Percentiles rank a stretch among this genome's conserved stretches.
These are phyloP conservation scores for Mobula birostris DNA, from an alignment of 2,113 vertebrate species.

Conservation along the genomic window DNA sequence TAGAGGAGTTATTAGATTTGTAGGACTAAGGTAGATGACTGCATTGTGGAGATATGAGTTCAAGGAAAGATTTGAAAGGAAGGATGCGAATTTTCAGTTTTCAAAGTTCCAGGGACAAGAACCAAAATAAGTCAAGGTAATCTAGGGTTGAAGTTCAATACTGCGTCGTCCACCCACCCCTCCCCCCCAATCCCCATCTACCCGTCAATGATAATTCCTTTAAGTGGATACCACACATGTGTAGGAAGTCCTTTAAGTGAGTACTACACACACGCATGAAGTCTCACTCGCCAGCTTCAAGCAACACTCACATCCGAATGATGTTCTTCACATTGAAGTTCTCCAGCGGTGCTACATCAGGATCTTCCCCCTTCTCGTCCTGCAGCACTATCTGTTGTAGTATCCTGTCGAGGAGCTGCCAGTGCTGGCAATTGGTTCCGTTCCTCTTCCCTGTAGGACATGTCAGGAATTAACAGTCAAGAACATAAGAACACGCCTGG, in stretches of 20 bases:
- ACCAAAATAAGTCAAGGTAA: neutral
- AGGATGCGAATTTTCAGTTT: neutral
- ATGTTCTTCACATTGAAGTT: slow-evolving; percentile 96
- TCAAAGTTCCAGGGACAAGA: neutral
- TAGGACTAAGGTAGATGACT: neutral
- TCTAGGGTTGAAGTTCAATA: neutral
- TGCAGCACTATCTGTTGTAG: slow-evolving; percentile 94
- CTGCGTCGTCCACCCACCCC: neutral
- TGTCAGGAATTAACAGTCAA: neutral
- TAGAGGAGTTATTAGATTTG: neutral
- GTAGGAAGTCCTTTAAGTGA: slow-evolving; percentile 36
- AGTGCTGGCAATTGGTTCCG: slow-evolving; percentile 77
- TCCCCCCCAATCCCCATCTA: neutral
- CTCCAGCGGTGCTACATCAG: slow-evolving; percentile 78
- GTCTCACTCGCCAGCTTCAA: neutral
- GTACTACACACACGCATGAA: neutral
- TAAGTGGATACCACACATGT: slow-evolving; percentile 13
- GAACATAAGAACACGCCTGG: too few relatives aligned
- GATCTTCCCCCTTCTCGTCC: slow-evolving; percentile 85
- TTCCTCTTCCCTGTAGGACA: slow-evolving; percentile 73
- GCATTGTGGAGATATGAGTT: slow-evolving; percentile 44
- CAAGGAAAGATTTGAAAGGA: slow-evolving; percentile 39
- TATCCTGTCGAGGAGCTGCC: slow-evolving; percentile 91
- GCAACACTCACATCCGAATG: slow-evolving; percentile 80
- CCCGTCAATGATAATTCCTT: neutral